Base-by-base conservation (phyloP, 1,140 invertebrate genomes). In the Aphaenogaster ashmeadi region DNA sequence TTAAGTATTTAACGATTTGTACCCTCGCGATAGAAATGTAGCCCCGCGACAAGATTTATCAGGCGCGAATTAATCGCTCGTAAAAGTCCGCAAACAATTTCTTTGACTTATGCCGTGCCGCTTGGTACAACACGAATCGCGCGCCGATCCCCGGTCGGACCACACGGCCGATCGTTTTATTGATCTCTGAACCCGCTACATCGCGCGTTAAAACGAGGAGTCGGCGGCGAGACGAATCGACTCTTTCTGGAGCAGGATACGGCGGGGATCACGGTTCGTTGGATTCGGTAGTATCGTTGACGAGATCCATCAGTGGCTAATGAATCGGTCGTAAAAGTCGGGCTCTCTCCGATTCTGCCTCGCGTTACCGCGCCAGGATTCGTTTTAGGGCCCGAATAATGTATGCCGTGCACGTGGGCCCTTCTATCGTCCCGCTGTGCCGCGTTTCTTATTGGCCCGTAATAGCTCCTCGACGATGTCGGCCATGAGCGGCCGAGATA, bases 301-400 rank as follows among this genome's bases (percentile, higher is more conserved):
- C 44, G 58, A 84, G 67, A 66, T 64, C 86, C 79, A 87, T 87
- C 79, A 84, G 69, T 62, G 56, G 58, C 41, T 87, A 87, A 87
- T 84, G 79, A 87, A 87, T 87, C 86, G 86, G 56, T 84, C 69
- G 79, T 87, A 84, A 87, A 84, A 84, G 79, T 87, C 80, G 41
- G 44, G 13, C 62, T 84, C 67, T 80, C 56, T 64, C 18, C 78
- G 77, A 75, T 83, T 74, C 67, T 41, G 50, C 67, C 54, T 72
- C 67, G 80, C 27, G 80, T 83, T 83, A 83, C 80, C 69, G 54
- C 67, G 67, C 67, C 69, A 27, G 27, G 27, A 83, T 83, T 83
- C 80, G 67, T 83, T 74, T 83, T 60, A 83, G 54, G 41, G 52
- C 7, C 41, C 62, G 27, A 83, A 83, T 83, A 83, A 83, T 60